Evolutionary conservation across 2,797 vertebrate species (phyloP).

Genomic region (Brachymystax lenok): DNA sequence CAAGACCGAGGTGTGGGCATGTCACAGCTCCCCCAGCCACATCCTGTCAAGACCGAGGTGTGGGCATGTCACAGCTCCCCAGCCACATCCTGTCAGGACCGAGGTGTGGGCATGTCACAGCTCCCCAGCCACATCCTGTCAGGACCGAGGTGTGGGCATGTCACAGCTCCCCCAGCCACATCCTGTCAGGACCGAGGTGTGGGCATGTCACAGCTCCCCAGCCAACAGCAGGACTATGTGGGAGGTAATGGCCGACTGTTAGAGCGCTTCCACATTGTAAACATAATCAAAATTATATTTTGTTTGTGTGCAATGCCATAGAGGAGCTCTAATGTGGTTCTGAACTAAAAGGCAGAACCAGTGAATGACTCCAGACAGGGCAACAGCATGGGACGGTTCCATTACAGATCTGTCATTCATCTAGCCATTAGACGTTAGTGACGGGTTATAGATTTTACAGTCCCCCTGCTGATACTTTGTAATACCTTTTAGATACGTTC

Average conservation of each 20-base stretch:
- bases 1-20: too few relatives aligned
- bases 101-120: too few relatives aligned
- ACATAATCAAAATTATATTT: constrained; percentile 68
- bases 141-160: too few relatives aligned
- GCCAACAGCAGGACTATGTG: constrained; percentile 39
- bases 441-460: constrained; percentile 55
- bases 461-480: constrained; percentile 59
- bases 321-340: constrained; percentile 44
- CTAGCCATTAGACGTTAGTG: background rate
- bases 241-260: constrained; percentile 43
- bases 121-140: too few relatives aligned
- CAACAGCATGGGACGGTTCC: background rate
- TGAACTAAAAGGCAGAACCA: constrained; percentile 12
- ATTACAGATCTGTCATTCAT: background rate
- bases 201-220: too few relatives aligned
- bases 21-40: too few relatives aligned
- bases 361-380: constrained; percentile 2
- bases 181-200: too few relatives aligned
- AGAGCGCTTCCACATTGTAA: constrained; percentile 56
- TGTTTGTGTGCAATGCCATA: constrained; percentile 56
- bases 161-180: too few relatives aligned
- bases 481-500: constrained; percentile 41
- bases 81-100: too few relatives aligned
- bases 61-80: too few relatives aligned
- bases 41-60: too few relatives aligned